Evolutionary conservation across 2,888 invertebrate species (phyloP).

Genomic region (Leucoptera coffeella): DNA sequence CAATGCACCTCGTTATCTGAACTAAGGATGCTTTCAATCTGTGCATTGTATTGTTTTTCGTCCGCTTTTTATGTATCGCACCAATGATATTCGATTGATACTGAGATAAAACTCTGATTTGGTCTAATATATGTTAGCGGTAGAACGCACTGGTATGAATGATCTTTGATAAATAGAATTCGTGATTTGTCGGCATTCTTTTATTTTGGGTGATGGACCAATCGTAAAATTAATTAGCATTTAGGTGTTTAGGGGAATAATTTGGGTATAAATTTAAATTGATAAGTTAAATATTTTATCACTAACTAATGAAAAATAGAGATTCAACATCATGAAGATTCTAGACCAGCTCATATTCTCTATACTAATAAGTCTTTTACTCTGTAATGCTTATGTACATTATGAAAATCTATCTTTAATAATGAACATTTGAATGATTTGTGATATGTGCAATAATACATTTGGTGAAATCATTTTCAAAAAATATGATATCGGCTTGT

Average conservation of each 20-base stretch:
- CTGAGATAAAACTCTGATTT: constrained; percentile 48
- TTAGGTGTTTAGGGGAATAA: too few species aligned
- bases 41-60: constrained; percentile 49
- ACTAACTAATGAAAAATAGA: too few species aligned
- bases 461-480: too few species aligned
- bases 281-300: neutral
- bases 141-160: constrained; percentile 21
- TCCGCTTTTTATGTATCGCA: constrained; percentile 45
- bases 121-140: constrained; percentile 44
- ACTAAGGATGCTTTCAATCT: constrained; percentile 45
- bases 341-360: too few species aligned
- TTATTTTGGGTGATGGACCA: constrained; percentile 37
- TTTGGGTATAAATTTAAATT: neutral
- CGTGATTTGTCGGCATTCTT: constrained; percentile 38
- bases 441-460: too few species aligned
- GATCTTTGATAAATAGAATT: constrained; percentile 31
- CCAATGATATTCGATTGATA: constrained; percentile 46
- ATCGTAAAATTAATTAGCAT: too few species aligned
- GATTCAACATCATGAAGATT: too few species aligned
- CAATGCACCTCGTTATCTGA: constrained; percentile 32
- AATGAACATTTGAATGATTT: too few species aligned
- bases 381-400: too few species aligned
- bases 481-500: too few species aligned
- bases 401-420: too few species aligned
- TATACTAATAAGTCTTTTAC: too few species aligned